These are phyloP conservation scores for Hippocampus mohnikei DNA, from an alignment of 2,113 vertebrate species.

Conservation along the genomic window DNA sequence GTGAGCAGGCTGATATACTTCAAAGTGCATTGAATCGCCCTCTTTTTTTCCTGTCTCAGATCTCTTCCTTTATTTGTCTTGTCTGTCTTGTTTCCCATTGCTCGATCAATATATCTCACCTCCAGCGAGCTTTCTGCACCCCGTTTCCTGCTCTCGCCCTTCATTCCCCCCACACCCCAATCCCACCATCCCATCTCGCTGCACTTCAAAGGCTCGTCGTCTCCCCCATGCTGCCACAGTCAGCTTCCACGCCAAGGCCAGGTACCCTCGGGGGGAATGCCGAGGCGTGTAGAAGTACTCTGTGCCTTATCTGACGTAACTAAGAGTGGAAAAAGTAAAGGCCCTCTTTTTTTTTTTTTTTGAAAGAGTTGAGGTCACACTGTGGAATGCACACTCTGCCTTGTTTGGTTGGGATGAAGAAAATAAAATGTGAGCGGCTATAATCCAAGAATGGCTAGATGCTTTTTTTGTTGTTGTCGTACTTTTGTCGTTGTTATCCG, in stretches of 20 bases:
- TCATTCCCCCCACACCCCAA: conserved; percentile 7
- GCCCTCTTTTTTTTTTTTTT: conserved; percentile 1
- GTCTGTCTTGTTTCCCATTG: conserved; percentile 32
- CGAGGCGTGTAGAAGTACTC: conserved; percentile 34
- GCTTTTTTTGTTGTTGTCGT: conserved; percentile 15
- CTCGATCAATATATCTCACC: conserved; percentile 44
- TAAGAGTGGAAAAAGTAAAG: conserved; percentile 19
- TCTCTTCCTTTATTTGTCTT: conserved; percentile 50
- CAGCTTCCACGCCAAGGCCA: conserved; percentile 49
- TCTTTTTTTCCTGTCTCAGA: conserved; percentile 26
- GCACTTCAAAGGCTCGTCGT: conserved; percentile 48
- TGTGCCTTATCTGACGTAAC: conserved; percentile 21
- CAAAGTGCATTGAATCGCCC: conserved; percentile 37
- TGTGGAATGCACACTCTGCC: conserved; percentile 29
- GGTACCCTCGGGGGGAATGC: conserved; percentile 43
- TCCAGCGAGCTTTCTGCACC: conserved; percentile 22
- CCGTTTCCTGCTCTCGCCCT: conserved; percentile 10
- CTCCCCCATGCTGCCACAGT: conserved; percentile 9
- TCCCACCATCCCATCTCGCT: conserved; percentile 22
- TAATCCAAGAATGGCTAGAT: conserved; percentile 32
- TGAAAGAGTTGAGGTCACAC: conserved; percentile 34
- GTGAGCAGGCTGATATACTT: conserved; percentile 40
- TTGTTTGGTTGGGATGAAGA: conserved; percentile 23
- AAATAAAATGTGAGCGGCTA: conserved; percentile 12
- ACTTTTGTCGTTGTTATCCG: conserved; percentile 30